Evolutionary conservation across 2,888 invertebrate species (phyloP).

Genomic region (Mongoloraphidia duomilia): DNA sequence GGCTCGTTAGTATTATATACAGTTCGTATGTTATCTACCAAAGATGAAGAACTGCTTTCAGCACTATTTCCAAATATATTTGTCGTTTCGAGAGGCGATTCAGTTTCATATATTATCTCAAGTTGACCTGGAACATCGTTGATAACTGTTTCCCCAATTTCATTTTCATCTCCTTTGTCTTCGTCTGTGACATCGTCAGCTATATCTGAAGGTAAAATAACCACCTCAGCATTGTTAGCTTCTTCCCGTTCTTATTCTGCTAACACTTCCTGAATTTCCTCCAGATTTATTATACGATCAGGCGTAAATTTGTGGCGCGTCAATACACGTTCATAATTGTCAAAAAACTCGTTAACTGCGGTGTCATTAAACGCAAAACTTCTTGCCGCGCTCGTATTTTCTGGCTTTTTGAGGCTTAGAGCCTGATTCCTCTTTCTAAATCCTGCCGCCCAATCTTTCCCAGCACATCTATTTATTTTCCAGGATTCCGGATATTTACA

Average conservation of each 20-base stretch:
- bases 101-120: no score
- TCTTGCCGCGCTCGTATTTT: constrained; percentile 17
- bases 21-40: no score
- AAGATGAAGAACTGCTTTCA: no score
- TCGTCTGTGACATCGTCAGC: no score
- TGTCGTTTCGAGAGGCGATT: no score
- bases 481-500: constrained; percentile 11
- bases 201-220: constrained; percentile 7
- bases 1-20: no score
- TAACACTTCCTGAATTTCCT: constrained; percentile 12
- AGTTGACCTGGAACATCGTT: constrained; percentile 14
- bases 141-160: constrained; percentile 14
- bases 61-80: constrained; percentile 12
- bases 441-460: constrained; percentile 15
- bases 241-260: no score
- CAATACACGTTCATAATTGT: constrained; percentile 10
- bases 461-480: constrained; percentile 13
- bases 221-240: background rate
- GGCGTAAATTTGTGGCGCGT: constrained; percentile 13
- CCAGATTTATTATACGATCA: constrained; percentile 14
- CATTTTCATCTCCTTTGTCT: constrained; percentile 10
- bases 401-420: constrained; percentile 16
- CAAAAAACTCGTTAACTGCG: constrained; percentile 13
- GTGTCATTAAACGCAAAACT: constrained; percentile 17
- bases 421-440: constrained; percentile 15